phyloP scores from a whole-genome alignment of 2,797 vertebrate species.

The Coregonus suidteri region DNA sequence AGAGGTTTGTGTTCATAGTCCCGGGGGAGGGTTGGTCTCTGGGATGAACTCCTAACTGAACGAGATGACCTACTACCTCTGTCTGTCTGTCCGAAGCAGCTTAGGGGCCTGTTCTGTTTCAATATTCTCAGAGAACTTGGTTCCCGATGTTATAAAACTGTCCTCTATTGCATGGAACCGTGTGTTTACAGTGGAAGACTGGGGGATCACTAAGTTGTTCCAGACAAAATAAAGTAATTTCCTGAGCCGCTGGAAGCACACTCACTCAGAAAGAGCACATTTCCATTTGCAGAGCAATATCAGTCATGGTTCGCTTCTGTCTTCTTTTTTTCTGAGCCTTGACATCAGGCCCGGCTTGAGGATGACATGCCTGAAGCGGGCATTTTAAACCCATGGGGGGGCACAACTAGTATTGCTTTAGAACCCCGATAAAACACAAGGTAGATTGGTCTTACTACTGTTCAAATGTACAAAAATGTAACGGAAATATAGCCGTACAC shows the following conservation, averaged over 20 bases:
- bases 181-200: slow-evolving; percentile 24
- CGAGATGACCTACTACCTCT: background rate
- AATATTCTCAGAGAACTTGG: background rate
- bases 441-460: too few relatives aligned
- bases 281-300: slow-evolving; percentile 17
- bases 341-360: too few relatives aligned
- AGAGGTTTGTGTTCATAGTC: background rate
- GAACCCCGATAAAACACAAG: too few relatives aligned
- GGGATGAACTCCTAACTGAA: background rate
- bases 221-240: slow-evolving; percentile 41
- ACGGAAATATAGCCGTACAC: slow-evolving; percentile 3
- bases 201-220: slow-evolving; percentile 21
- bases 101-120: slow-evolving; percentile 10
- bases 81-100: slow-evolving; percentile 8
- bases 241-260: slow-evolving; percentile 23
- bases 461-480: too few relatives aligned
- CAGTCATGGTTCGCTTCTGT: slow-evolving; percentile 8
- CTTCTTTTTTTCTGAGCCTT: background rate
- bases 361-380: too few relatives aligned
- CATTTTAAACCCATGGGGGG: too few relatives aligned
- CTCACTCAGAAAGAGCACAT: slow-evolving; percentile 16
- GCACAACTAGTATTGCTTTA: too few relatives aligned
- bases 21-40: slow-evolving; percentile 23
- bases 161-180: background rate
- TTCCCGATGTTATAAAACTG: background rate